Percentiles rank a stretch among this genome's conserved stretches.
Evolutionary conservation across 2,888 invertebrate genomes (phyloP).

Genomic region (Eristalis intricaria): DNA sequence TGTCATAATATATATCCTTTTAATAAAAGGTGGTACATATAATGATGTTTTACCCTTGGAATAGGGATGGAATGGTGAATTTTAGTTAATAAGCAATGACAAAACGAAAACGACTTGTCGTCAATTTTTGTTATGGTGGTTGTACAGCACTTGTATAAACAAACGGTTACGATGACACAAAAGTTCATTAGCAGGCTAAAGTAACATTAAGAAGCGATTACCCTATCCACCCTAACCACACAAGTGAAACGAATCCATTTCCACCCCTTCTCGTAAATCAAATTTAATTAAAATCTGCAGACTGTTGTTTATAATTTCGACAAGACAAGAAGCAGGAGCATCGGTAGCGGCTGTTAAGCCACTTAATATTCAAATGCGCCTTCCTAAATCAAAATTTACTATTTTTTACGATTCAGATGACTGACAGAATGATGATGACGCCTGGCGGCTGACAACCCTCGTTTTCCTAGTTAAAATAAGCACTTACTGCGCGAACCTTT

Average conservation of each 20-base stretch:
- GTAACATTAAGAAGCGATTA: conserved; percentile 67
- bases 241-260: conserved; percentile 48
- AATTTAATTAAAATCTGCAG: conserved; percentile 71
- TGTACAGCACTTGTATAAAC: background rate
- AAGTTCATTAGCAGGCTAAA: conserved; percentile 70
- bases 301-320: conserved; percentile 68
- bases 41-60: no score
- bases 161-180: conserved; percentile 36
- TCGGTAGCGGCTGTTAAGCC: conserved; percentile 61
- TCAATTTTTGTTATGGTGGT: background rate
- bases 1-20: no score
- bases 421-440: background rate
- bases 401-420: conserved; percentile 37
- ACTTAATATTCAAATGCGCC: conserved; percentile 71
- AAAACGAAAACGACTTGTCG: background rate
- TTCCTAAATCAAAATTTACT: conserved; percentile 71
- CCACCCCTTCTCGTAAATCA: conserved; percentile 67
- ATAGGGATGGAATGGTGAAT: no score
- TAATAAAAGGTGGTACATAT: no score
- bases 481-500: background rate
- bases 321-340: conserved; percentile 4
- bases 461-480: background rate
- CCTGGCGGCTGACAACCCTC: background rate
- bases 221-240: conserved; percentile 8
- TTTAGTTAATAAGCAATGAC: no score